phyloP scores from a whole-genome alignment of 2,797 vertebrate species.

The Falco novaeseelandiae region DNA sequence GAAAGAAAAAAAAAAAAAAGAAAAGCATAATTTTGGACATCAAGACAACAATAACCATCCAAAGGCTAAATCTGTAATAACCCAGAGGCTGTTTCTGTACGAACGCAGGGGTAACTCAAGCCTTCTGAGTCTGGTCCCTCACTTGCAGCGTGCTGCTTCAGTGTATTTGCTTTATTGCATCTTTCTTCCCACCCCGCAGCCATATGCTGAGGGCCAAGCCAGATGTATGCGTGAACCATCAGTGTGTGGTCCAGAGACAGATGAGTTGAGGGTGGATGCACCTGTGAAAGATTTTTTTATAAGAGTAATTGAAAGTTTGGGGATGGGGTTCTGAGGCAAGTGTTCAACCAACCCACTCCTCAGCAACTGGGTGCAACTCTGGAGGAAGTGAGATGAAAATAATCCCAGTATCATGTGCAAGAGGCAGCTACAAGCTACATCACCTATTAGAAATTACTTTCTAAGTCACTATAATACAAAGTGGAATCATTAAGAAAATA shows the following conservation, averaged over 20 bases:
- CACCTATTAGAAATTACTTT: neutral
- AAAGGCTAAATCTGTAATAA: neutral
- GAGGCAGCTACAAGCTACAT: neutral
- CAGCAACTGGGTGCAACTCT: neutral
- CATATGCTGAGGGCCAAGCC: neutral
- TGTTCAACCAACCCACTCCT: neutral
- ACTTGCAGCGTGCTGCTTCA: rapidly evolving
- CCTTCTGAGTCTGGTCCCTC: rapidly evolving
- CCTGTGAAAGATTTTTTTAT: neutral
- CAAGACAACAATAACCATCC: neutral
- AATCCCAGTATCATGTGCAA: neutral
- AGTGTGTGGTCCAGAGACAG: neutral
- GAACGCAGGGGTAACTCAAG: neutral
- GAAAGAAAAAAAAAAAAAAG: neutral
- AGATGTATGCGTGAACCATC: rapidly evolving
- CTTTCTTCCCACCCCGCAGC: neutral
- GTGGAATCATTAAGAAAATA: neutral
- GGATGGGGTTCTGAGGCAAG: neutral
- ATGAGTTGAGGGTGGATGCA: too few relatives aligned
- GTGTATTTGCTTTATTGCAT: neutral
- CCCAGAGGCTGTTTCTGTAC: neutral
- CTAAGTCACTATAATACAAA: neutral
- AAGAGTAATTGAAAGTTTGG: neutral
- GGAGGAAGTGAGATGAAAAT: neutral
- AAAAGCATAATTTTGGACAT: neutral